Evolutionary conservation across 64 coral and sea anemone species (phyloP).

Genomic region (Actinia tenebrosa): DNA sequence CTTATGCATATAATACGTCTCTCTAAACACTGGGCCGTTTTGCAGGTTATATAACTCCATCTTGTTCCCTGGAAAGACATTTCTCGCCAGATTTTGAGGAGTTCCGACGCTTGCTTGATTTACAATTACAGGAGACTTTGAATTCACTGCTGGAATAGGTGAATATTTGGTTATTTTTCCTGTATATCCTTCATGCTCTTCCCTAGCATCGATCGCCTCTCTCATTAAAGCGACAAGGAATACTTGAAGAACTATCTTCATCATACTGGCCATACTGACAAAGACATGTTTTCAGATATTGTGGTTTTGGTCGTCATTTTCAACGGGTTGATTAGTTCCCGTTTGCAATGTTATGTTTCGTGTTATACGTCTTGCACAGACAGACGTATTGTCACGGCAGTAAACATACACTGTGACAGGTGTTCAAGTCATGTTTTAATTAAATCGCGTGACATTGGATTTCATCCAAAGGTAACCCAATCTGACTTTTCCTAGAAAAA

Average conservation of each 20-base stretch:
- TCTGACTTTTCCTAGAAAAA: no score
- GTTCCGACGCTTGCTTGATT: slow-evolving; percentile 4
- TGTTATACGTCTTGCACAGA: not conserved
- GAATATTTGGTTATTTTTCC: slow-evolving; percentile 10
- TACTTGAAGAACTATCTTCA: not conserved
- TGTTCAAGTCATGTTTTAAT: no score
- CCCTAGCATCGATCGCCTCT: not conserved
- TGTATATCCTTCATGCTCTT: not conserved
- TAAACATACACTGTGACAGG: no score
- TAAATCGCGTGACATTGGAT: no score
- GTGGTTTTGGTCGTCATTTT: not conserved
- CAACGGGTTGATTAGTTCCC: not conserved
- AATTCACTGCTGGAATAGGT: not conserved
- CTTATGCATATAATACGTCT: not conserved
- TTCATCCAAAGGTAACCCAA: no score
- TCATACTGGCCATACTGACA: not conserved
- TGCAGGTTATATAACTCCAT: not conserved
- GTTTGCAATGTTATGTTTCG: not conserved
- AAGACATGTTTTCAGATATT: not conserved
- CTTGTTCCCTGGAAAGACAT: not conserved
- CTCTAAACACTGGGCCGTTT: not conserved
- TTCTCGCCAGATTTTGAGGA: not conserved
- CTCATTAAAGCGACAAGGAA: not conserved
- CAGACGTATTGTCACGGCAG: no score
- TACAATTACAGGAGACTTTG: slow-evolving; percentile 4